Evolutionary conservation across 2,113 vertebrate genomes (phyloP).

Genomic region (Eupsittula cactorum): DNA sequence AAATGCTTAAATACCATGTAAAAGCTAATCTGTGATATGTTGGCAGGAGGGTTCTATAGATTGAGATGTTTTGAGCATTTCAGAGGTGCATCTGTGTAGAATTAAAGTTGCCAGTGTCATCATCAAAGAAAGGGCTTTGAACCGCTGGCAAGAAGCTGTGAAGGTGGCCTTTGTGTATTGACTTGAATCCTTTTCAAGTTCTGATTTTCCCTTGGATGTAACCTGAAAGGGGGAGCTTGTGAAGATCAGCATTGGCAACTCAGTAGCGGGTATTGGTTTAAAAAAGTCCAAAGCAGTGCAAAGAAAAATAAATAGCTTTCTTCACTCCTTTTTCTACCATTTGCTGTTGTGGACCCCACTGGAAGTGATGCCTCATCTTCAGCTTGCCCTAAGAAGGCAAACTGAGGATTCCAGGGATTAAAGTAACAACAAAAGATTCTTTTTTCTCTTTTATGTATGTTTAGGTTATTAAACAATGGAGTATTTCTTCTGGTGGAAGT

Average conservation of each 20-base stretch:
- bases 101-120: neutral
- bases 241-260: neutral
- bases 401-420: neutral
- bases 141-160: neutral
- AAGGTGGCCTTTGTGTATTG: slow-evolving; percentile 34
- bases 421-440: neutral
- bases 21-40: neutral
- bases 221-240: neutral
- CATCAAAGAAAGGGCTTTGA: slow-evolving; percentile 56
- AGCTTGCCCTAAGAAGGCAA: neutral
- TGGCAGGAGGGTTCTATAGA: neutral
- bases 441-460: slow-evolving; percentile 14
- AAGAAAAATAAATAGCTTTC: neutral
- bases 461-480: slow-evolving; percentile 85
- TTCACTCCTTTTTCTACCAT: neutral
- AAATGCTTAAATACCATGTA: neutral
- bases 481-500: slow-evolving; percentile 84
- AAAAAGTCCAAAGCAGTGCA: neutral
- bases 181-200: neutral
- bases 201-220: neutral
- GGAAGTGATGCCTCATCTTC: neutral
- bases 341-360: neutral
- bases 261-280: neutral
- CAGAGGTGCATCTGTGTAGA: neutral
- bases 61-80: neutral